Percentiles rank a stretch among this genome's conserved stretches.
phyloP scores from a whole-genome alignment of 2,113 vertebrate genomes.

The Platycercus adscitus region DNA sequence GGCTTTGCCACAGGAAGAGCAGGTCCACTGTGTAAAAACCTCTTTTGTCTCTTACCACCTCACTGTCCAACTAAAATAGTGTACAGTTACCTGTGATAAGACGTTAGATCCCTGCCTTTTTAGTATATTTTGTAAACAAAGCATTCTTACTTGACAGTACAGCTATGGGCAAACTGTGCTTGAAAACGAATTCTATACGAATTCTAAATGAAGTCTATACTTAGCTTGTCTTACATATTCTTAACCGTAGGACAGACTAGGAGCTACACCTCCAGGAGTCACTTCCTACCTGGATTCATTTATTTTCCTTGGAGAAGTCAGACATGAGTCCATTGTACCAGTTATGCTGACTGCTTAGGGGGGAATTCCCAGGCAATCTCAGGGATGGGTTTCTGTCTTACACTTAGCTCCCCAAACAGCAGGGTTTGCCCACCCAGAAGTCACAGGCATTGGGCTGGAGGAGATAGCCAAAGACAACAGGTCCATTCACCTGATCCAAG shows the following conservation, averaged over 20 bases:
- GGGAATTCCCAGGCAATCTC: no score
- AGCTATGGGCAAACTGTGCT: not conserved
- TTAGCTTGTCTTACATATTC: accelerated
- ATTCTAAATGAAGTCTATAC: not conserved
- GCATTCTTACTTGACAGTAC: not conserved
- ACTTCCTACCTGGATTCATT: not conserved
- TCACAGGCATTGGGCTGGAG: not conserved
- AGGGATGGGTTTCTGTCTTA: not conserved
- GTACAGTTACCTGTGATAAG: accelerated
- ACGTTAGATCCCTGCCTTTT: not conserved
- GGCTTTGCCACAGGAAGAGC: not conserved
- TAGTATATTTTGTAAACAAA: not conserved
- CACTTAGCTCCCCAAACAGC: accelerated
- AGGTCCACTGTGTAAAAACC: not conserved
- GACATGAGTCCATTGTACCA: accelerated
- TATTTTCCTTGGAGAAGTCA: not conserved
- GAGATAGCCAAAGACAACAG: not conserved
- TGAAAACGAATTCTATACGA: not conserved
- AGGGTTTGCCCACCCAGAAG: not conserved
- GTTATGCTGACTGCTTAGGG: not conserved
- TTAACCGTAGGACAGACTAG: not conserved
- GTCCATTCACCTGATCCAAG: not conserved
- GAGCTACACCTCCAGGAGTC: not conserved
- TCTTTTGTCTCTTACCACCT: not conserved
- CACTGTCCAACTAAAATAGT: not conserved